Evolutionary conservation across 30 jellyfish, hydroid and myxozoan species (phyloP).

Genomic region (Pelagia noctiluca): DNA sequence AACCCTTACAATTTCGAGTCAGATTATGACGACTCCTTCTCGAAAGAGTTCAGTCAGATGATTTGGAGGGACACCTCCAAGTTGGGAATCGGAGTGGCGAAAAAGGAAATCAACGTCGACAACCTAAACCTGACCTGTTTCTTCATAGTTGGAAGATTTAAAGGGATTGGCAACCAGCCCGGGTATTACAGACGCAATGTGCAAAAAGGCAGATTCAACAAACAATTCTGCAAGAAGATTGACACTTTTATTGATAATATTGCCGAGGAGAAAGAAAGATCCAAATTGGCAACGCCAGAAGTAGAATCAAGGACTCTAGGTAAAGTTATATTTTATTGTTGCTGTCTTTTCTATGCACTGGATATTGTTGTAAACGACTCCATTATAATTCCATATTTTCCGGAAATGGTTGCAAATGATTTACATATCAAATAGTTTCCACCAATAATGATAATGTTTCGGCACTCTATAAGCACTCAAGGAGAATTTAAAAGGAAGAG

Average conservation of each 20-base stretch:
- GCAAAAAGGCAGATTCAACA: constrained; percentile 65
- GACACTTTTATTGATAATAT: constrained; percentile 42
- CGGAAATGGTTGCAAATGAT: too few species aligned
- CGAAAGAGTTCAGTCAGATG: constrained; percentile 81
- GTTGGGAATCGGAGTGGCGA: constrained; percentile 87
- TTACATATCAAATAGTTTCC: too few species aligned
- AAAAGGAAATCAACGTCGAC: constrained; percentile 66
- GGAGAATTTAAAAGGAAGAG: too few species aligned
- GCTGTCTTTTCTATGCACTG: too few species aligned
- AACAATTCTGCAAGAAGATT: constrained; percentile 67
- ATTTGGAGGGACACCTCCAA: constrained; percentile 79
- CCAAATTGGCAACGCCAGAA: background rate
- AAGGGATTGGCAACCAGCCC: constrained; percentile 33
- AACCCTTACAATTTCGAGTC: constrained; percentile 75
- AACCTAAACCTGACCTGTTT: constrained; percentile 71
- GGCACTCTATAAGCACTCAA: too few species aligned
- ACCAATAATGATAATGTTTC: too few species aligned
- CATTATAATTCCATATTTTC: too few species aligned
- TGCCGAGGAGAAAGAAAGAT: constrained; percentile 9
- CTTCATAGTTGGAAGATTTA: constrained; percentile 85
- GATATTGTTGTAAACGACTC: too few species aligned
- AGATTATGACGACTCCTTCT: constrained; percentile 54
- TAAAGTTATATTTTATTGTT: background rate
- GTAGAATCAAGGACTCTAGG: background rate
- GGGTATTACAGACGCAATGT: constrained; percentile 60